Percentiles rank a stretch among this genome's conserved stretches.
phyloP scores from a whole-genome alignment of 2,113 vertebrate genomes.

The Petaurus breviceps region DNA sequence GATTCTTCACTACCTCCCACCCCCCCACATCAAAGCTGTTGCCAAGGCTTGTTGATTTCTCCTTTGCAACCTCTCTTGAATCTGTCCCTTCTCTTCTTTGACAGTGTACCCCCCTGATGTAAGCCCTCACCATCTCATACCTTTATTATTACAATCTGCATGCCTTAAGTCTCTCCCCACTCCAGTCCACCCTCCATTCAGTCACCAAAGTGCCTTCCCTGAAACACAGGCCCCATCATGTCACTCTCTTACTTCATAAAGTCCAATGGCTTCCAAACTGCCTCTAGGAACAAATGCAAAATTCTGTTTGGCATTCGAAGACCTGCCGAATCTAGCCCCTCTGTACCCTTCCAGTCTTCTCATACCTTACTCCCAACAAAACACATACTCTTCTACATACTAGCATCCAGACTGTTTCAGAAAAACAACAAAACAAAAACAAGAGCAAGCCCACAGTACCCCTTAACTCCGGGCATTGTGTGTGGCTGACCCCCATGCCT shows the following conservation, averaged over 20 bases:
- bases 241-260: neutral
- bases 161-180: neutral
- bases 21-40: neutral
- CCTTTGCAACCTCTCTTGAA: neutral
- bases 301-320: neutral
- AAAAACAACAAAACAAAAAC: no score
- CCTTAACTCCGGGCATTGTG: no score
- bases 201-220: neutral
- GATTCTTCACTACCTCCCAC: no score
- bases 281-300: neutral
- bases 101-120: neutral
- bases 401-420: neutral
- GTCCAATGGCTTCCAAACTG: neutral
- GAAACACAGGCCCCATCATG: neutral
- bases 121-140: neutral
- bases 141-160: neutral
- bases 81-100: neutral
- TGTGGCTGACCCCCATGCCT: no score
- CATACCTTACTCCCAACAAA: neutral
- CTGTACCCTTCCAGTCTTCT: neutral
- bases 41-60: neutral
- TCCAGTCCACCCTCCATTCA: neutral
- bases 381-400: neutral
- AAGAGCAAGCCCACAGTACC: no score
- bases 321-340: neutral